Evolutionary conservation across 1,140 invertebrate species (phyloP).

Genomic region (Gonatopus flavifemur): DNA sequence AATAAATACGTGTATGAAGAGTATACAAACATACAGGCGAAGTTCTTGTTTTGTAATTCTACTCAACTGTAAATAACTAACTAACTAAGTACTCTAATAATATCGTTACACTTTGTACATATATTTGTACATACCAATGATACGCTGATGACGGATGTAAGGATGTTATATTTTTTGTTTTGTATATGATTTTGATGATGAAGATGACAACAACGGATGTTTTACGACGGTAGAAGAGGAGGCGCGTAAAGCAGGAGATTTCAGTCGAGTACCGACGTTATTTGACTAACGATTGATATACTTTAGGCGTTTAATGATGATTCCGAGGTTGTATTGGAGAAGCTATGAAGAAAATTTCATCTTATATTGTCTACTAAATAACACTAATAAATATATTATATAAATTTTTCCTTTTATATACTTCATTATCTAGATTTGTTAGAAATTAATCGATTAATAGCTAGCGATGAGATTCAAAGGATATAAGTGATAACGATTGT

Average conservation of each 20-base stretch:
- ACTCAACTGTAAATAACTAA: background rate
- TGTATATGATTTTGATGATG: no score
- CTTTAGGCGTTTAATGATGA: slow-evolving; percentile 43
- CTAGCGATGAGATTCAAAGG: no score
- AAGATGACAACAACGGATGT: no score
- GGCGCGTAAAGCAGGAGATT: background rate
- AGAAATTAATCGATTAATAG: no score
- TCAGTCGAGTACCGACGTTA: background rate
- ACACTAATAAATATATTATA: no score
- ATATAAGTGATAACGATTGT: no score
- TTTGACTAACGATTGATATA: no score
- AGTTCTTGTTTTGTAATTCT: background rate
- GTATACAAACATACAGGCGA: slow-evolving; percentile 14
- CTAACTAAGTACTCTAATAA: background rate
- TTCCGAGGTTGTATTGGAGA: slow-evolving; percentile 45
- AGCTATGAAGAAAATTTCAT: slow-evolving; percentile 35
- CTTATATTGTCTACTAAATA: no score
- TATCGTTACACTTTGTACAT: background rate
- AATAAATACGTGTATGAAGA: slow-evolving; percentile 8
- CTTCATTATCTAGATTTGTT: no score
- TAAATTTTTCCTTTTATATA: no score
- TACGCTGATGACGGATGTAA: slow-evolving; percentile 35
- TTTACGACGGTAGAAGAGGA: no score
- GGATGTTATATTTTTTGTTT: slow-evolving; percentile 23
- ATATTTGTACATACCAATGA: slow-evolving; percentile 39